Evolutionary conservation across 2,113 vertebrate genomes (phyloP), one percentile per base, ranked within the genome.

Genomic region (Lampris megalopsis): DNA sequence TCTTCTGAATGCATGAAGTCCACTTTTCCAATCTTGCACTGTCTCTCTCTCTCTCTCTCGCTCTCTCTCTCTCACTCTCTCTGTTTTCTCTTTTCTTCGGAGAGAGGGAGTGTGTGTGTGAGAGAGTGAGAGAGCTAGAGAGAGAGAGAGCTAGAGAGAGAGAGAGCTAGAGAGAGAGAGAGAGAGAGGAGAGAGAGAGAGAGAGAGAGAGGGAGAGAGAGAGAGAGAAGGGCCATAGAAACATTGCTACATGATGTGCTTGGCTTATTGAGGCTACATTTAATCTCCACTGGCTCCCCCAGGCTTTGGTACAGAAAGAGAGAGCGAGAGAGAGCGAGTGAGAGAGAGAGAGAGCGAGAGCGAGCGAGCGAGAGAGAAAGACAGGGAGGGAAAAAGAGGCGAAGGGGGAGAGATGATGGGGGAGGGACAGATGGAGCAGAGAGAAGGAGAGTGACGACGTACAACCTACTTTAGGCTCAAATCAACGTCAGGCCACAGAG

Each of bases 201-300:
- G 80, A 73, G 87, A 81, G 66, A 75, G 63, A 67, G 68, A 76
- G 60, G 71, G 67, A 70, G 68, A 77, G 80, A 68, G 56, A 54
- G 80, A 71, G 79, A 63, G 80, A 73, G 87, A 58, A 75, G 83
- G 92, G 91, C 90, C 93, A 90, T 91, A 93, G 91, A 94, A 93
- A 96, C 95, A 95, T 94, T 95, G 95, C 95, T 94, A 95, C 95
- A 93, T 95, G 95, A 95, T 96, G 96, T 94, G 95, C 92, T 95
- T 95, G 96, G 95, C 96, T 97, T 96, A 96, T 93, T 95, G 95
- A 96, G 96, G 95, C 96, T 96, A 96, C 95, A 96, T 97, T 97
- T 96, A 96, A 97, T 97, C 96, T 97, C 95, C 91, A 87, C 94
- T 95, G 94, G 95, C 95, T 97, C 95, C 95, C 95, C 93, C 94